Conservation (phyloP, 2,113 vertebrate species). For the Garra rufa region DNA sequence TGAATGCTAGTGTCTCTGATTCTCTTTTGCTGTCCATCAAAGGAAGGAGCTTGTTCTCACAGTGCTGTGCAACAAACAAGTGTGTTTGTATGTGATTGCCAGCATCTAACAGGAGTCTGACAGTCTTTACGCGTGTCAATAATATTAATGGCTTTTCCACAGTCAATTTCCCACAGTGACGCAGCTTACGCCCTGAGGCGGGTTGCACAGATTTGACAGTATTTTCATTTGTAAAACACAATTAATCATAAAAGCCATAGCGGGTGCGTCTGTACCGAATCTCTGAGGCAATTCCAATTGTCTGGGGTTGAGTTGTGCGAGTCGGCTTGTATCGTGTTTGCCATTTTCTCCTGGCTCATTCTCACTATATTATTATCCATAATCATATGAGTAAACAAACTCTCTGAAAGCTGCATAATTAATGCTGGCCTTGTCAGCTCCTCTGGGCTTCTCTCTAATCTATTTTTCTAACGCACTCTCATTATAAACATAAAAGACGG, state of each 20-base stretch:
- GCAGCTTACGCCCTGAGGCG: background rate
- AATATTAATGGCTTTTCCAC: background rate
- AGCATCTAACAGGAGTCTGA: constrained; percentile 26
- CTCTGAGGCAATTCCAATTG: background rate
- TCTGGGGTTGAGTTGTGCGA: background rate
- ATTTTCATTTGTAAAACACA: background rate
- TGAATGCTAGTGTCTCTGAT: constrained; percentile 59
- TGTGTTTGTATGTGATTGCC: constrained; percentile 17
- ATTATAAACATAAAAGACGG: constrained; percentile 58
- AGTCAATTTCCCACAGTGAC: background rate
- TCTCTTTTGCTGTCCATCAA: constrained; percentile 1
- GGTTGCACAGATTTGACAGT: background rate
- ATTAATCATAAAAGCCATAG: background rate
- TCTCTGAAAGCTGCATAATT: constrained; percentile 64
- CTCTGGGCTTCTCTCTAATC: constrained; percentile 53
- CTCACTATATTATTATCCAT: constrained; percentile 3
- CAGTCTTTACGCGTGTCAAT: background rate
- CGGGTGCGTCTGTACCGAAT: background rate
- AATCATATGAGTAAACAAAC: constrained; percentile 48
- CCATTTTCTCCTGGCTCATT: constrained; percentile 17
- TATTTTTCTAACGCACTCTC: constrained; percentile 42
- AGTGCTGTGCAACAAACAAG: constrained; percentile 17
- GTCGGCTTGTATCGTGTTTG: background rate
- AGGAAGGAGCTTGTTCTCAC: constrained; percentile 25
- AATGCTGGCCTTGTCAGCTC: constrained; percentile 40